Evolutionary conservation across 2,888 invertebrate genomes (phyloP), one percentile per base, ranked within the genome.

Genomic region (Thera britannica): DNA sequence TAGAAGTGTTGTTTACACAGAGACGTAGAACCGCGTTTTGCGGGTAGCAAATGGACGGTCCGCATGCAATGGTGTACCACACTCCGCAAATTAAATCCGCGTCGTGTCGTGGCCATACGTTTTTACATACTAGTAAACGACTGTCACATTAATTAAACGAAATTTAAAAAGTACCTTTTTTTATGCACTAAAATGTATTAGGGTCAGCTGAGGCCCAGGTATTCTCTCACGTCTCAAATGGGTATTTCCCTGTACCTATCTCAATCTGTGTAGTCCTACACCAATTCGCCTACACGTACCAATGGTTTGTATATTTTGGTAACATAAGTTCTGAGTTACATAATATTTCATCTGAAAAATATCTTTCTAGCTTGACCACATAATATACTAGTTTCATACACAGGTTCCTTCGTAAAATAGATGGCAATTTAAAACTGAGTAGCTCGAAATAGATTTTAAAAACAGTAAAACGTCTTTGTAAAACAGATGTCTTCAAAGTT

Each of bases 71-170:
- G 62, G 62, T 52, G 56, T 12, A 65, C 56, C 66, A 35, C 69
- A 63, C 52, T 58, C 49, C 48, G 56, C 63, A 52, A 56, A 65
- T 69, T 60, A 62, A 69, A 66, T 65, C 62, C 62, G 51, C 63
- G 55, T 35, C 58, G 66, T 49, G 55, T 35, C 58, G 66, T 49
- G 58, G n/a, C 48, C 62, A 58, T 59, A 62, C 55, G 36, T 57
- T 23, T 46, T 59, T 49, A 62, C 52, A 44, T 44, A 63, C 58
- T 58, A n/a, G 11, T 6, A 35, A 63, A 41, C 35, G 5, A 38
- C 38, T 38, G 38, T 38, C 38, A 38, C 38, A 38, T 38, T 38
- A 23, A 5, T 38, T 38, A 38, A 38, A 38, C 5, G 23, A 38
- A 3, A 38, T 38, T 38, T 38, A 5, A 38, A 38, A 38, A 38